phyloP scores from a whole-genome alignment of 2,113 vertebrate genomes.

The Podarcis cretensis region DNA sequence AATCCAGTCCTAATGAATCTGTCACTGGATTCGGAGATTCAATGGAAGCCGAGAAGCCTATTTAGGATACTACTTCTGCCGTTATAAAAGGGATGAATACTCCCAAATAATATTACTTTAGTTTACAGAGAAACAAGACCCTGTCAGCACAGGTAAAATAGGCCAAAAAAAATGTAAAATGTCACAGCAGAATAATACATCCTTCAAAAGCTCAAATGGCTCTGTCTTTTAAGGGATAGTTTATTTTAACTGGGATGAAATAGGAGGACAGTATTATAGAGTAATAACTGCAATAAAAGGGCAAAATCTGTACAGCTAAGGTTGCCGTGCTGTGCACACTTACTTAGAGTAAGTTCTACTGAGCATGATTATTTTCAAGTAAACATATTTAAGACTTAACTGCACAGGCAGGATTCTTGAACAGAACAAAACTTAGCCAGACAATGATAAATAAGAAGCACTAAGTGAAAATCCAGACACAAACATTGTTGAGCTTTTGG shows the following conservation, averaged over 20 bases:
- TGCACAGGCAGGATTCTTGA: slow-evolving; percentile 10
- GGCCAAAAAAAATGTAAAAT: neutral
- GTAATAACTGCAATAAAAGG: slow-evolving; percentile 38
- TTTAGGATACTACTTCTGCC: slow-evolving; percentile 73
- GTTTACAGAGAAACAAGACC: slow-evolving; percentile 75
- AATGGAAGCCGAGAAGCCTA: slow-evolving; percentile 66
- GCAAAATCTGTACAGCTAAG: slow-evolving; percentile 21
- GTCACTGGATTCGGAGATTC: slow-evolving; percentile 68
- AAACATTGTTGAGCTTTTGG: too few species aligned
- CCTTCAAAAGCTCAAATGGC: slow-evolving; percentile 40
- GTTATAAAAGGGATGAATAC: slow-evolving; percentile 64
- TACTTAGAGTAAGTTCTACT: too few species aligned
- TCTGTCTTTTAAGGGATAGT: slow-evolving; percentile 16
- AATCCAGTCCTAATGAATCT: slow-evolving; percentile 79
- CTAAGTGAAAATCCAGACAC: too few species aligned
- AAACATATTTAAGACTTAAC: too few species aligned
- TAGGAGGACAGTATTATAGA: slow-evolving; percentile 49
- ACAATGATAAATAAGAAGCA: neutral
- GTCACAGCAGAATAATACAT: slow-evolving; percentile 41
- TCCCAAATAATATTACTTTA: slow-evolving; percentile 69
- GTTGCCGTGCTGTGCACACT: too few species aligned
- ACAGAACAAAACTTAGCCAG: neutral
- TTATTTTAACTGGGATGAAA: slow-evolving; percentile 44
- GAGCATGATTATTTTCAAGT: too few species aligned
- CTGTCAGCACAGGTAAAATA: slow-evolving; percentile 67